phyloP scores from a whole-genome alignment of 2,113 vertebrate genomes.

The Plecotus auritus region DNA sequence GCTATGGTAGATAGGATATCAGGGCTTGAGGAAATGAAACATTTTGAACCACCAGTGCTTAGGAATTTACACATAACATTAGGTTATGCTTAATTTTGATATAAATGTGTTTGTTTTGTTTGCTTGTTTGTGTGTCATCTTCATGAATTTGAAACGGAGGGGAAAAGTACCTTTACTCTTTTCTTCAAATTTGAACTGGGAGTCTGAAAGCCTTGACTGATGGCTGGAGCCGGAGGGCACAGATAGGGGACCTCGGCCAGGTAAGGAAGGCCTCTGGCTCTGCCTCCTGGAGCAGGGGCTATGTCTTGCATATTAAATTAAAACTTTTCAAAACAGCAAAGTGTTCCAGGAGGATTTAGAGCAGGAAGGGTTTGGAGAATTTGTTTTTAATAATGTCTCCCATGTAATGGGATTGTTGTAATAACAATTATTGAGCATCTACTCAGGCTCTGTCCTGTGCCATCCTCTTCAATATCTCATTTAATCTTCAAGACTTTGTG shows the following conservation, averaged over 20 bases:
- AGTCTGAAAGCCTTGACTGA: neutral
- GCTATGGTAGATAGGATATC: neutral
- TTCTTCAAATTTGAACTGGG: neutral
- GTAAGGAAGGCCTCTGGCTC: neutral
- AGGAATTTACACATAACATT: neutral
- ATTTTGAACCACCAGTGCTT: neutral
- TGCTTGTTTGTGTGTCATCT: neutral
- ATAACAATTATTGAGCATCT: neutral
- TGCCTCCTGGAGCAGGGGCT: neutral
- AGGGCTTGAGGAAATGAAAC: neutral
- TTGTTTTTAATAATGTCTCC: neutral
- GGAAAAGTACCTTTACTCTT: neutral
- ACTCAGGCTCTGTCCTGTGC: neutral
- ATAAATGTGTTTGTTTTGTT: neutral
- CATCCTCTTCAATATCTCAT: neutral
- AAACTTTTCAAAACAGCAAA: neutral
- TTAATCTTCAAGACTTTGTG: neutral
- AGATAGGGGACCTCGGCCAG: neutral
- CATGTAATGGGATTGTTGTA: neutral
- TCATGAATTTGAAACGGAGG: neutral
- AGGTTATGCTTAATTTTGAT: neutral
- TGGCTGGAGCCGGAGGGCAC: neutral
- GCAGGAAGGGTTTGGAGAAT: neutral
- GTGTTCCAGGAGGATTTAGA: neutral
- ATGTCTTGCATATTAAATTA: neutral